phyloP scores from a whole-genome alignment of 2,888 invertebrate genomes.

The Prosopocoilus inquinatus region DNA sequence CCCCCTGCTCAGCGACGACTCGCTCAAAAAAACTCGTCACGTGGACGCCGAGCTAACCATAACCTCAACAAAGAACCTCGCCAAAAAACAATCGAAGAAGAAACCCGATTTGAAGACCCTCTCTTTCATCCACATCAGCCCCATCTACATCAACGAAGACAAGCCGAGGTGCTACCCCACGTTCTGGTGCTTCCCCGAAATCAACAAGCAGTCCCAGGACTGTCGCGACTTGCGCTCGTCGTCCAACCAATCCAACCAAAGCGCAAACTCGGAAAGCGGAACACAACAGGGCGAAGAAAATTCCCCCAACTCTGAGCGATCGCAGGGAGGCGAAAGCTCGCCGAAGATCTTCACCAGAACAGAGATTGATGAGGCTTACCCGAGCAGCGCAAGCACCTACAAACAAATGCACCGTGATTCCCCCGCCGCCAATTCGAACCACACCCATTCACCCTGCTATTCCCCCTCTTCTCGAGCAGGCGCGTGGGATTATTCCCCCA shows the following conservation, averaged over 20 bases:
- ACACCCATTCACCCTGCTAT: too few species aligned
- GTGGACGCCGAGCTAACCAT: background rate
- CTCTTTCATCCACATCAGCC: conserved; percentile 7
- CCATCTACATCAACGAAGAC: conserved; percentile 4
- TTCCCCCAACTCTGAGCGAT: background rate
- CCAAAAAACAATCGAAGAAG: background rate
- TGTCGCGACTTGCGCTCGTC: background rate
- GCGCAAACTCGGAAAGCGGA: background rate
- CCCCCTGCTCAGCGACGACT: background rate
- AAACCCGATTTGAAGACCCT: conserved; percentile 8
- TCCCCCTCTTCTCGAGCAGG: too few species aligned
- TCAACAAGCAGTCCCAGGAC: background rate
- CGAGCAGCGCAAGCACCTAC: too few species aligned
- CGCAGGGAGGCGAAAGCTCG: too few species aligned
- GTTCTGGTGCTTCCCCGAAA: conserved; percentile 16
- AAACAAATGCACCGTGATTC: too few species aligned
- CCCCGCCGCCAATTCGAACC: too few species aligned
- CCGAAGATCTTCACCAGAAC: too few species aligned
- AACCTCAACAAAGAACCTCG: background rate
- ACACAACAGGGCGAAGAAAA: background rate
- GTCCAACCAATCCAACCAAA: too few species aligned
- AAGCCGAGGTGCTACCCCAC: conserved; percentile 16
- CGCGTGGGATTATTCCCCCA: too few species aligned
- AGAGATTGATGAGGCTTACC: too few species aligned
- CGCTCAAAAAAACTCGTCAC: background rate